Evolutionary conservation across 2,888 invertebrate species (phyloP).

Genomic region (Druceiella hillmani): DNA sequence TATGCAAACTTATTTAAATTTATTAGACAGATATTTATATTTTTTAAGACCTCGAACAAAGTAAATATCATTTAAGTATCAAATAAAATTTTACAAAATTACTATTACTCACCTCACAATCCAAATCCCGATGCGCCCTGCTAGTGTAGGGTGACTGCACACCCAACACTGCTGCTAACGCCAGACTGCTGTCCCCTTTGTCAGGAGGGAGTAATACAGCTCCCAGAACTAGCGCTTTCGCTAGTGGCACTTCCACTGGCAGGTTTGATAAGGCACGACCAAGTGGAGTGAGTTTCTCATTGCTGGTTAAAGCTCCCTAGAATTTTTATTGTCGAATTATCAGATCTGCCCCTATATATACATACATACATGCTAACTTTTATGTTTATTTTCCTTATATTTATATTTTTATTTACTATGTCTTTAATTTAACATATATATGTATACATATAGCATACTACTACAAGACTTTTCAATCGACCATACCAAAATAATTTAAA

Average conservation of each 20-base stretch:
- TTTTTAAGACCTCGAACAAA: too few species aligned
- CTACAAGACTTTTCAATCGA: too few species aligned
- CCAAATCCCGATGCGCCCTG: constrained; percentile 77
- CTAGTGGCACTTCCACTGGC: constrained; percentile 92
- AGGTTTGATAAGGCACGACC: constrained; percentile 83
- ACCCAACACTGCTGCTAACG: constrained; percentile 86
- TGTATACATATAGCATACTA: too few species aligned
- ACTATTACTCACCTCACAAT: constrained; percentile 61
- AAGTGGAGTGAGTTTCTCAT: constrained; percentile 78
- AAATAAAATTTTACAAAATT: too few species aligned
- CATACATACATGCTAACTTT: constrained; percentile 3
- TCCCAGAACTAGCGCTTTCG: constrained; percentile 93
- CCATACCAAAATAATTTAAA: too few species aligned
- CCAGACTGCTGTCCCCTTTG: constrained; percentile 64
- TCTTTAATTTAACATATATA: too few species aligned
- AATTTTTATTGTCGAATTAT: too few species aligned
- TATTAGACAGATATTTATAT: too few species aligned
- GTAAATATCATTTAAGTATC: too few species aligned
- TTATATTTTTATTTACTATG: too few species aligned
- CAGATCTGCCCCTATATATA: constrained; percentile 3
- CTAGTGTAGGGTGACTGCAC: constrained; percentile 92
- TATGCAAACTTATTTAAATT: too few species aligned
- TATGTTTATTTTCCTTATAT: too few species aligned
- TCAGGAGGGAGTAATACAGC: constrained; percentile 84
- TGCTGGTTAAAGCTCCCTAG: constrained; percentile 72